Percentiles rank a stretch among this genome's conserved stretches.
Conservation (phyloP, 2,888 invertebrate genomes). For the Oegoconia quadripuncta region DNA sequence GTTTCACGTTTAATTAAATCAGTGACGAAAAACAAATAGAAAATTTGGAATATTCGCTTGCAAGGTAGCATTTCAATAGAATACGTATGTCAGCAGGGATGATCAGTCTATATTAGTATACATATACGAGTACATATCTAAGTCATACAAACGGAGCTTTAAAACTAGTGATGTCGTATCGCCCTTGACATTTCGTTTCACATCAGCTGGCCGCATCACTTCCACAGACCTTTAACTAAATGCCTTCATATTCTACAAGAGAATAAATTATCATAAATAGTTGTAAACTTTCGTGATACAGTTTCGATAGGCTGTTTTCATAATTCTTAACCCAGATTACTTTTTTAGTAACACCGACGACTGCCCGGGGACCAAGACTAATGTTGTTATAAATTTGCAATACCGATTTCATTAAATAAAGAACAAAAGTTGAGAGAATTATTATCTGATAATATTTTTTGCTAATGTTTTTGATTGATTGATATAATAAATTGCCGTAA, state of each 20-base stretch:
- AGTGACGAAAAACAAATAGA: too few species aligned
- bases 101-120: neutral
- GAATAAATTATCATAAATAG: constrained; percentile 7
- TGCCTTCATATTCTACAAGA: constrained; percentile 9
- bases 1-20: too few species aligned
- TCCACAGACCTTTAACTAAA: constrained; percentile 16
- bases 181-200: constrained; percentile 18
- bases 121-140: constrained; percentile 1
- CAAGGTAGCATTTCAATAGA: too few species aligned
- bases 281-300: constrained; percentile 1
- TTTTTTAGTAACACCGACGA: neutral
- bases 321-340: neutral
- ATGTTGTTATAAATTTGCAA: too few species aligned
- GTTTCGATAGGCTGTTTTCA: neutral
- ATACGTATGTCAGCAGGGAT: neutral
- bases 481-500: too few species aligned
- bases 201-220: constrained; percentile 6
- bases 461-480: too few species aligned
- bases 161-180: constrained; percentile 11
- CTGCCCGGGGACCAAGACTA: too few species aligned
- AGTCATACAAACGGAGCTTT: constrained; percentile 11
- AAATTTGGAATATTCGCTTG: too few species aligned
- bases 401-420: too few species aligned
- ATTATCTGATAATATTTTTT: too few species aligned
- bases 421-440: too few species aligned